Base-by-base conservation (phyloP, 53 echinoderm and acorn worm genomes). In the Stichopus horrens region DNA sequence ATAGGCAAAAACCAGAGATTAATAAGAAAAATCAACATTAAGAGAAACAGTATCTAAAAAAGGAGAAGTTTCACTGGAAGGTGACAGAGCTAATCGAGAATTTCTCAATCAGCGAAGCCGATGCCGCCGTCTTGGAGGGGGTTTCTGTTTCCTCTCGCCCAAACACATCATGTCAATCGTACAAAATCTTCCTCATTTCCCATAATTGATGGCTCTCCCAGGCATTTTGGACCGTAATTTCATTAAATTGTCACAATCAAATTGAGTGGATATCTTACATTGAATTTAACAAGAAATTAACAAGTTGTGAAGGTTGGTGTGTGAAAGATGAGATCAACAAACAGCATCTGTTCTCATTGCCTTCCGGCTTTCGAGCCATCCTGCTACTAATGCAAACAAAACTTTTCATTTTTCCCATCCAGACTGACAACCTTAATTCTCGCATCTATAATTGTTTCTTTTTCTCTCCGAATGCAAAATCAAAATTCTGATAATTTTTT, bases 231-330 rank as follows among this genome's bases (percentile, higher is more conserved):
- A 81, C 58, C 21, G 58, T 81, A 81, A 81, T 81, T 81, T 81
- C 81, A 81, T 81, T 81, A 81, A 81, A 81, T 81, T 81, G 81
- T 81, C 81, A 81, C 81, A 81, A 81, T 81, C 81, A 58, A 81
- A 81, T 81, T 81, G 81, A 81, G 81, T 81, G 81, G 81, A 81
- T 81, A 81, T 81, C 81, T 81, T 81, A 81, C 81, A 81, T 81
- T 81, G 81, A 81, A 81, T 81, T 81, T 81, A 81, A 81, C 81
- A 81, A 81, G 81, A 81, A 81, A 81, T 81, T 81, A 81, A 81
- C 81, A 81, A 81, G 81, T 81, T 81, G 56, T 81, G 81, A 81
- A 58, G 58, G 81, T 81, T 81, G 81, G 57, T 58, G 81, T 81
- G 81, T 81, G 81, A 81, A 81, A 81, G 81, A 81, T 81, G 81